phyloP scores from a whole-genome alignment of 2,888 invertebrate species.

The Doris montereyensis region DNA sequence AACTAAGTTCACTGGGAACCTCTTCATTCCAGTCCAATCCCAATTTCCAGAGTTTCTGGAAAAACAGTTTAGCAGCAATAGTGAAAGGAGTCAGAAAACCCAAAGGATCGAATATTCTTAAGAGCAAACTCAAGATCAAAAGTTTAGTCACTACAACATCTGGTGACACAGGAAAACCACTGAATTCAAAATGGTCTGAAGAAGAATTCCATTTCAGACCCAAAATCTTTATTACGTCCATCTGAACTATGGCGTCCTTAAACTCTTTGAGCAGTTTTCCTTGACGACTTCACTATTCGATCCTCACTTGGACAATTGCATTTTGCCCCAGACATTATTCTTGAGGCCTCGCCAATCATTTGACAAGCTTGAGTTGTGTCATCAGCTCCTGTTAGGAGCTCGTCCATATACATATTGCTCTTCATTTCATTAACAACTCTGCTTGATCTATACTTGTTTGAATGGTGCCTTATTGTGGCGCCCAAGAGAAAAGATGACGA shows the following conservation, averaged over 20 bases:
- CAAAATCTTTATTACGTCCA: neutral
- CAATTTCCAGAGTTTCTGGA: constrained; percentile 3
- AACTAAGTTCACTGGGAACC: neutral
- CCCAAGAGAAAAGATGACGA: too few species aligned
- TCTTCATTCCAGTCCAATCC: constrained; percentile 9
- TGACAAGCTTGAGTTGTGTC: neutral
- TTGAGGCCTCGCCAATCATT: neutral
- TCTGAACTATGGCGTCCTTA: neutral
- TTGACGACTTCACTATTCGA: neutral
- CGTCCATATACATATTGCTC: neutral
- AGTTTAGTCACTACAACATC: neutral
- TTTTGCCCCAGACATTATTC: neutral
- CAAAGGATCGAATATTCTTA: neutral
- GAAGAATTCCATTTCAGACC: neutral
- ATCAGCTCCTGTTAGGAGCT: neutral
- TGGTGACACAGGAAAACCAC: neutral
- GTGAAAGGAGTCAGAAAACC: constrained; percentile 2
- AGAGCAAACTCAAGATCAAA: neutral
- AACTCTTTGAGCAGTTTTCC: neutral
- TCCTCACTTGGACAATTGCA: neutral
- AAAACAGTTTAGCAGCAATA: constrained; percentile 7
- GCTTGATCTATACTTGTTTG: too few species aligned
- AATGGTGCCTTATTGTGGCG: too few species aligned
- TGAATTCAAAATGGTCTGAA: too few species aligned
- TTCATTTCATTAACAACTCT: too few species aligned